These are phyloP conservation scores for Lithophane semibrunnea DNA, from an alignment of 2,888 invertebrate species.

Conservation along the genomic window DNA sequence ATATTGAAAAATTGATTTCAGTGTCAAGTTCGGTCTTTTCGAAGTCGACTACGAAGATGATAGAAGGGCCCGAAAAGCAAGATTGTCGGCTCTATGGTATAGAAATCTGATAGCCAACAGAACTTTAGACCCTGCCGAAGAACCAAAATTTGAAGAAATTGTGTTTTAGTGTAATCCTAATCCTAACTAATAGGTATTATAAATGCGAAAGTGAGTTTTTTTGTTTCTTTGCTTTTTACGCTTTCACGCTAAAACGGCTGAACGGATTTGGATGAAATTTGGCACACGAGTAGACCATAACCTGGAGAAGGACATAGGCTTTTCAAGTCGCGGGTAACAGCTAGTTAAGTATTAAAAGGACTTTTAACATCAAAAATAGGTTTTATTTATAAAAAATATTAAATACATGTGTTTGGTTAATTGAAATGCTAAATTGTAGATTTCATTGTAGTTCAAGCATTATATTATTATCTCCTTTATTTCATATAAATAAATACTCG, in stretches of 20 bases:
- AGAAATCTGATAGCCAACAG: slow-evolving; percentile 73
- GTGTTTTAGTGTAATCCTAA: too few species aligned
- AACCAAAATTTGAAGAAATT: slow-evolving; percentile 65
- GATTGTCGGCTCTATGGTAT: slow-evolving; percentile 80
- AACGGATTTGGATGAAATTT: too few species aligned
- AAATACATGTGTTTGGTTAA: not conserved
- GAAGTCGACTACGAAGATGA: slow-evolving; percentile 79
- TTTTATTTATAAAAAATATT: slow-evolving; percentile 13
- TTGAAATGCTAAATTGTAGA: slow-evolving; percentile 13
- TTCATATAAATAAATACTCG: too few species aligned
- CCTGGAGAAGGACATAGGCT: too few species aligned
- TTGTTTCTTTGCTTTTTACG: too few species aligned
- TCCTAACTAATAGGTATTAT: too few species aligned
- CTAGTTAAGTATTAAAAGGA: slow-evolving; percentile 11
- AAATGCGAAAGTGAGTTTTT: too few species aligned
- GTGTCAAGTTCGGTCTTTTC: slow-evolving; percentile 82
- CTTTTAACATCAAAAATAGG: not conserved
- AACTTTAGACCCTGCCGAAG: slow-evolving; percentile 69
- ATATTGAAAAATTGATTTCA: slow-evolving; percentile 64
- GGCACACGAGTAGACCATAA: too few species aligned
- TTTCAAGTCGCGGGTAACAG: too few species aligned
- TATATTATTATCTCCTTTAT: not conserved
- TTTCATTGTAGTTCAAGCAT: not conserved
- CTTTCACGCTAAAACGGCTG: too few species aligned
- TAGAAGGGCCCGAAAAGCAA: slow-evolving; percentile 72